These are phyloP conservation scores for Drosophila maculinotata DNA, from an alignment of 2,888 invertebrate species.

Conservation along the genomic window DNA sequence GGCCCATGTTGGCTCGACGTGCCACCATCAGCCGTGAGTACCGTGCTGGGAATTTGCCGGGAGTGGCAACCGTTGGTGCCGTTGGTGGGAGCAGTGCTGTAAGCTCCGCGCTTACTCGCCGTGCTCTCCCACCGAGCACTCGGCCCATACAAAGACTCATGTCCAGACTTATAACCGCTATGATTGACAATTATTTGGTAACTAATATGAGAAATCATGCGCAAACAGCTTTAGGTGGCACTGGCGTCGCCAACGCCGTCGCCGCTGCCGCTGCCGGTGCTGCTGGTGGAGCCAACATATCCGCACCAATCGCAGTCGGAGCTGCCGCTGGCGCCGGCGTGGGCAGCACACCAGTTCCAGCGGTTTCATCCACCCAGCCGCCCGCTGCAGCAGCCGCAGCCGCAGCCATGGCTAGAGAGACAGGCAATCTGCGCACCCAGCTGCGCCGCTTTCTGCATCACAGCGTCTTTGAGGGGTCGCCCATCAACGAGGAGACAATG, in stretches of 20 bases:
- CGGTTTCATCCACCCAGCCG: too few species aligned
- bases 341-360: neutral
- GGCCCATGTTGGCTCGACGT: constrained; percentile 27
- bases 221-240: constrained; percentile 51
- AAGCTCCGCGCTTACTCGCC: constrained; percentile 28
- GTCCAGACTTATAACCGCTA: constrained; percentile 45
- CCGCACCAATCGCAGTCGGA: neutral
- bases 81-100: constrained; percentile 31
- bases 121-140: constrained; percentile 18
- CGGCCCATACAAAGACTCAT: constrained; percentile 37
- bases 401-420: neutral
- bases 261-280: constrained; percentile 2
- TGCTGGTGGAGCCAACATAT: constrained; percentile 1
- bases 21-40: constrained; percentile 37
- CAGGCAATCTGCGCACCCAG: constrained; percentile 73
- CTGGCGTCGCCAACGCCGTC: constrained; percentile 12
- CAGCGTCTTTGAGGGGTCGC: constrained; percentile 76
- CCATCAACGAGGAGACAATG: constrained; percentile 80
- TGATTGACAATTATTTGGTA: constrained; percentile 54
- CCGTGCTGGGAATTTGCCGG: constrained; percentile 28
- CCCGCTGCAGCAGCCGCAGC: constrained; percentile 5
- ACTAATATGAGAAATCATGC: constrained; percentile 69
- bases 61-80: constrained; percentile 33
- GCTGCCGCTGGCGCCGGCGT: neutral
- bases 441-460: constrained; percentile 76